Evolutionary conservation across 2,797 vertebrate genomes (phyloP).

Genomic region (Triplophysa yarkandensis): DNA sequence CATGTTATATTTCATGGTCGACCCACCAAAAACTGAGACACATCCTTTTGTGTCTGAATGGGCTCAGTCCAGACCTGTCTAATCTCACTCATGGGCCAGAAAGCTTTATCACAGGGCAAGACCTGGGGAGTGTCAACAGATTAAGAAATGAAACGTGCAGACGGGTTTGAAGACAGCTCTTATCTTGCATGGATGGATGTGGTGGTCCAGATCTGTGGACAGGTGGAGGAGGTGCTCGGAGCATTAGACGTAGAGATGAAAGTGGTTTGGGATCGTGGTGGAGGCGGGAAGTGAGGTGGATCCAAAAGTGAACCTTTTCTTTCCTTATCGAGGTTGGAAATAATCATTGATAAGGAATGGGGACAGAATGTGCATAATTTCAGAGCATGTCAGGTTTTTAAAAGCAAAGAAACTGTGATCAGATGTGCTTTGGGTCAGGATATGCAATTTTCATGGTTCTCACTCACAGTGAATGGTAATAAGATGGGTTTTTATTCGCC

Average conservation of each 20-base stretch:
- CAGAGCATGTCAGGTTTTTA: slow-evolving; percentile 55
- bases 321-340: slow-evolving; percentile 40
- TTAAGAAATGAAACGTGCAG: slow-evolving; percentile 4
- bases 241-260: slow-evolving; percentile 1
- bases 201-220: slow-evolving; percentile 11
- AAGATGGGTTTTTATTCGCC: neutral
- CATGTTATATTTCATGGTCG: neutral
- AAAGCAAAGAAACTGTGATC: slow-evolving; percentile 55
- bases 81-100: slow-evolving; percentile 10
- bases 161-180: slow-evolving; percentile 20
- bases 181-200: slow-evolving; percentile 13
- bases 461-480: slow-evolving; percentile 54
- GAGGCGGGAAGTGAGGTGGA: neutral
- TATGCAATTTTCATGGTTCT: slow-evolving; percentile 56
- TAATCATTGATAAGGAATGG: slow-evolving; percentile 40
- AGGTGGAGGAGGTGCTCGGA: slow-evolving; percentile 18
- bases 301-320: slow-evolving; percentile 43
- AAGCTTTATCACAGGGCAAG: slow-evolving; percentile 30
- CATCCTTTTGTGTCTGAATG: slow-evolving; percentile 13
- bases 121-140: slow-evolving; percentile 8
- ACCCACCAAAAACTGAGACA: slow-evolving; percentile 12
- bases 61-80: slow-evolving; percentile 18
- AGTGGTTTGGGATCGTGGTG: neutral
- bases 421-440: slow-evolving; percentile 52
- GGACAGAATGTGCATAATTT: slow-evolving; percentile 49